Percentiles rank a stretch among this genome's conserved stretches.
Evolutionary conservation across 92 coral and sea anemone genomes (phyloP).

Genomic region (Zoanthus solanderi): DNA sequence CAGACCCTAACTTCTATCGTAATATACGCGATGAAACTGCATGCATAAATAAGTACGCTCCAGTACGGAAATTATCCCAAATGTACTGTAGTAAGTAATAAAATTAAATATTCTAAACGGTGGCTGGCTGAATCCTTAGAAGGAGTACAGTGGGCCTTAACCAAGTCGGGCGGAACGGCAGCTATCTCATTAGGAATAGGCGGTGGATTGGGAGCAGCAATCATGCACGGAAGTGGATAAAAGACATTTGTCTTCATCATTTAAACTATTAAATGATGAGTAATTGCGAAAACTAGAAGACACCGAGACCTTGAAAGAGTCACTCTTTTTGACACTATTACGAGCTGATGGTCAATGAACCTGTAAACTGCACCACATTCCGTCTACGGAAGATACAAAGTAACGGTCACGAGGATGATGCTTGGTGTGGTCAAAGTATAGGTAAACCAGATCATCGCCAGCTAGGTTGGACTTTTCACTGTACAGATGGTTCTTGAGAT

Average conservation of each 20-base stretch:
- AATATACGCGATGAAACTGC: too few relatives aligned
- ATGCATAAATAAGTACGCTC: too few relatives aligned
- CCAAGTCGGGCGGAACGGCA: conserved; percentile 6
- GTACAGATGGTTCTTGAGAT: background rate
- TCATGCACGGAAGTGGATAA: background rate
- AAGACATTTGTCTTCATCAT: background rate
- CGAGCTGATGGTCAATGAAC: background rate
- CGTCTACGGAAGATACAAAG: background rate
- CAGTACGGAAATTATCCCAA: too few relatives aligned
- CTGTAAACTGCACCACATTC: background rate
- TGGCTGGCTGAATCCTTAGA: background rate
- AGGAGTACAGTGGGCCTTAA: conserved; percentile 7
- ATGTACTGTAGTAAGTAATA: background rate
- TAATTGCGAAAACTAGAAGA: conserved; percentile 1
- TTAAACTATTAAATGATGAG: background rate
- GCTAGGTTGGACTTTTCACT: background rate
- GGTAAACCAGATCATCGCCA: background rate
- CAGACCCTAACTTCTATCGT: too few relatives aligned
- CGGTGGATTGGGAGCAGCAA: conserved; percentile 19
- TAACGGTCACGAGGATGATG: background rate
- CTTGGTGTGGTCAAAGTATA: background rate
- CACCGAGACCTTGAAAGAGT: background rate
- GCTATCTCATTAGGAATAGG: conserved; percentile 14
- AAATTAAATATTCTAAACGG: too few relatives aligned
- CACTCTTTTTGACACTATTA: background rate